phyloP scores from a whole-genome alignment of 2,888 invertebrate genomes.

The Aricia artaxerxes region DNA sequence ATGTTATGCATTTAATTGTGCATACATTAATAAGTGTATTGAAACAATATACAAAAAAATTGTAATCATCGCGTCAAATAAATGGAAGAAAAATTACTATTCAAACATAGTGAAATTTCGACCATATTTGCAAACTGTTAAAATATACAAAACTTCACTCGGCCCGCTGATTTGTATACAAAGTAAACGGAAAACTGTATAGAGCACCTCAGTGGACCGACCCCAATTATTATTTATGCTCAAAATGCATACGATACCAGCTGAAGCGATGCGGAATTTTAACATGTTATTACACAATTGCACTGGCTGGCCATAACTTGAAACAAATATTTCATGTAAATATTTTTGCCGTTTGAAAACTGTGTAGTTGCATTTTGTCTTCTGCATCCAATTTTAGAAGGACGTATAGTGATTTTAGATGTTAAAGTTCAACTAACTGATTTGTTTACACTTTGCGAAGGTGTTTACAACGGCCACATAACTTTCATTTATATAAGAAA shows the following conservation, averaged over 20 bases:
- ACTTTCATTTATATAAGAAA: neutral
- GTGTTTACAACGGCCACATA: too few species aligned
- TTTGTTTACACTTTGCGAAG: too few species aligned
- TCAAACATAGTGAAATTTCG: neutral
- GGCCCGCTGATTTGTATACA: neutral
- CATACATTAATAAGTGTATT: too few species aligned
- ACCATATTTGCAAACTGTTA: neutral
- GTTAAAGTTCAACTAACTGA: neutral
- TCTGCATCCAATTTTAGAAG: neutral
- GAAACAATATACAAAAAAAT: neutral
- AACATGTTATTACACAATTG: slow-evolving; percentile 7
- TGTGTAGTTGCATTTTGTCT: neutral
- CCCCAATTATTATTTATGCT: slow-evolving; percentile 21
- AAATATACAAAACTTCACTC: slow-evolving; percentile 10
- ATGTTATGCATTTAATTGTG: too few species aligned
- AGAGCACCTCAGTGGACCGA: neutral
- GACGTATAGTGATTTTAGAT: neutral
- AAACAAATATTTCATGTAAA: slow-evolving; percentile 12
- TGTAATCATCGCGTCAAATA: neutral
- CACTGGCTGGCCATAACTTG: slow-evolving; percentile 8
- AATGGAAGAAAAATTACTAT: neutral
- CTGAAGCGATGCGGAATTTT: neutral
- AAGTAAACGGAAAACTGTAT: slow-evolving; percentile 16
- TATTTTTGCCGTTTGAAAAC: neutral
- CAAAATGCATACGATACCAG: slow-evolving; percentile 6